A percentile compares a stretch with the other conserved stretches of the same genome.
Evolutionary conservation across 2,888 invertebrate genomes (phyloP).

Genomic region (Hypselothyrea guttata): DNA sequence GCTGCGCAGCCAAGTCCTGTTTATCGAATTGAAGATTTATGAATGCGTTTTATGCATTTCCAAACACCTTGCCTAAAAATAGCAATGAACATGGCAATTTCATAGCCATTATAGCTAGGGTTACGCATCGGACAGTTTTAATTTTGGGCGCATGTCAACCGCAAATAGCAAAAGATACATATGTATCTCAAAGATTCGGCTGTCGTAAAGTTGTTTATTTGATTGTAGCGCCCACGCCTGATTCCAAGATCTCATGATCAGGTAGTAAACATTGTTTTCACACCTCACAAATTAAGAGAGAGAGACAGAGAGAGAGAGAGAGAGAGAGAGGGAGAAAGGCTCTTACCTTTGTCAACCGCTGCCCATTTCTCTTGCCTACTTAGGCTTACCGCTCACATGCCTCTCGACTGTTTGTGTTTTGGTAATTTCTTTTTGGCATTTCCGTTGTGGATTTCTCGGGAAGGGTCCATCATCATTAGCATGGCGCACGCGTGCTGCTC

Average conservation of each 20-base stretch:
- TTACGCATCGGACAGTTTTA: constrained; percentile 18
- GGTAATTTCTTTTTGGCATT: constrained; percentile 65
- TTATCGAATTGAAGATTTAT: constrained; percentile 49
- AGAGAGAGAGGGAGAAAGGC: not conserved
- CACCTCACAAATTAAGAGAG: constrained; percentile 33
- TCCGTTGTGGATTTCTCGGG: constrained; percentile 56
- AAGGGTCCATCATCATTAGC: constrained; percentile 41
- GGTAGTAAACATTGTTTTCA: constrained; percentile 72
- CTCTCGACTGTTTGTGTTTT: constrained; percentile 27
- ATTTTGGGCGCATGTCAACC: constrained; percentile 41
- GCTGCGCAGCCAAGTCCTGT: constrained; percentile 42
- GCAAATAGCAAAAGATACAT: constrained; percentile 29
- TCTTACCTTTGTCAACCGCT: constrained; percentile 23
- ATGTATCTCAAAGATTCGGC: not conserved
- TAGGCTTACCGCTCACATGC: constrained; percentile 42
- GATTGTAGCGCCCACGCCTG: constrained; percentile 32
- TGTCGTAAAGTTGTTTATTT: constrained; percentile 69
- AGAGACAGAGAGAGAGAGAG: not conserved
- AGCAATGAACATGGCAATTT: constrained; percentile 9
- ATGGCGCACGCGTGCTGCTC: constrained; percentile 56
- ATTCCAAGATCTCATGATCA: constrained; percentile 43
- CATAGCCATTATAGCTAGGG: not conserved
- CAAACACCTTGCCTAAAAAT: constrained; percentile 62
- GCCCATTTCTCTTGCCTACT: constrained; percentile 14
- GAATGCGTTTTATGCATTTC: constrained; percentile 64